These are phyloP conservation scores for Eumeta japonica DNA, from an alignment of 1,140 invertebrate genomes.

Conservation along the genomic window DNA sequence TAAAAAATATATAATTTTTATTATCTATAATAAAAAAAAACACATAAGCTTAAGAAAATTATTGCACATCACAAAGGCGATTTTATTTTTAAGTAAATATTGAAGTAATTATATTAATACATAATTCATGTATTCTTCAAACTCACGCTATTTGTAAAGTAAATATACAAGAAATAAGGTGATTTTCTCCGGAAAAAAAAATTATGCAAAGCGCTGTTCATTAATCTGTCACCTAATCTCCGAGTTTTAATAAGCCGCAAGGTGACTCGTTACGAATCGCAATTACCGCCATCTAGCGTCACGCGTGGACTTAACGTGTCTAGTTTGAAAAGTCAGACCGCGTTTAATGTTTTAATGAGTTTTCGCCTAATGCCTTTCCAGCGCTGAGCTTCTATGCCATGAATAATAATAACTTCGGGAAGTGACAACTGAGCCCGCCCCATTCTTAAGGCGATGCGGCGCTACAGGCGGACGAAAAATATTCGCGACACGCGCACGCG, in stretches of 20 bases:
- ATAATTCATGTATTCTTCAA: no score
- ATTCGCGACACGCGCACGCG: neutral
- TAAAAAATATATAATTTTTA: no score
- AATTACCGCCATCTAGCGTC: slow-evolving; percentile 37
- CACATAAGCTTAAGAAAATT: no score
- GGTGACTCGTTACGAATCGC: slow-evolving; percentile 37
- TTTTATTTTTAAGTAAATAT: no score
- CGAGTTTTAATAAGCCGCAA: slow-evolving; percentile 41
- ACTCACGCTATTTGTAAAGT: no score
- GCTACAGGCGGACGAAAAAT: slow-evolving; percentile 31
- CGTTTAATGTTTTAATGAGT: slow-evolving; percentile 53
- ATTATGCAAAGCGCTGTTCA: no score
- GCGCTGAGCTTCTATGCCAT: slow-evolving; percentile 52
- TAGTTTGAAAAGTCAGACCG: slow-evolving; percentile 53
- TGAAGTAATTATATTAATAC: no score
- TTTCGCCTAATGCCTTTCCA: slow-evolving; percentile 52
- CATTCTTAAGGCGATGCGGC: slow-evolving; percentile 42
- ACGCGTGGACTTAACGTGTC: slow-evolving; percentile 54
- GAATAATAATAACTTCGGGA: slow-evolving; percentile 57
- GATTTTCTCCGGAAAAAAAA: no score
- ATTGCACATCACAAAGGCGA: no score
- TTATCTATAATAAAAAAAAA: no score
- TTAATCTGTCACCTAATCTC: no score
- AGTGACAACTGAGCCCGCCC: slow-evolving; percentile 32
- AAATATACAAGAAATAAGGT: no score